These are phyloP conservation scores for Dasyprocta punctata DNA, from an alignment of 2,113 vertebrate species.

Conservation along the genomic window DNA sequence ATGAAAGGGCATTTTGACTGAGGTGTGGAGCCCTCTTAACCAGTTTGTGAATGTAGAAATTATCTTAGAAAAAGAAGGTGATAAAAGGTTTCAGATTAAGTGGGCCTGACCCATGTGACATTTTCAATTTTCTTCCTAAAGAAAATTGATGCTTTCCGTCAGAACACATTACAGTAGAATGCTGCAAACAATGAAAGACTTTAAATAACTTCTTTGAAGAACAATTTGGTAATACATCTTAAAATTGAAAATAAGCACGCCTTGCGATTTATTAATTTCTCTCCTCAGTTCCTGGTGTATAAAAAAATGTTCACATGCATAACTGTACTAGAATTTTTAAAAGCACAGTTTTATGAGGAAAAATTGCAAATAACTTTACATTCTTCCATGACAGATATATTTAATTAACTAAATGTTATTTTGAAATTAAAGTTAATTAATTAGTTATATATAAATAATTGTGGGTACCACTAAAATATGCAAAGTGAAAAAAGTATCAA, in stretches of 20 bases:
- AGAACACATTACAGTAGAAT: conserved; percentile 13
- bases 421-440: conserved; percentile 22
- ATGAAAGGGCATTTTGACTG: conserved; percentile 24
- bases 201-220: conserved; percentile 42
- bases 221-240: neutral
- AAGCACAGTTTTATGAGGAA: conserved; percentile 6
- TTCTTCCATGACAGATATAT: neutral
- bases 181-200: conserved; percentile 23
- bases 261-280: conserved; percentile 32
- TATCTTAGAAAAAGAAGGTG: conserved; percentile 6
- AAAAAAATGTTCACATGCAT: neutral
- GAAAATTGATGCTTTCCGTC: conserved; percentile 37
- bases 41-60: conserved; percentile 10
- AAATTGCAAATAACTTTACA: neutral
- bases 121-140: neutral
- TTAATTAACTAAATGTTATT: neutral
- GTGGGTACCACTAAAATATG: neutral
- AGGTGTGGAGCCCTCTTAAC: neutral
- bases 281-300: neutral
- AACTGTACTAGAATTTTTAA: neutral
- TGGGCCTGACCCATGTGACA: neutral
- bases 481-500: neutral
- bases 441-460: neutral
- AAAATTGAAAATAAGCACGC: conserved; percentile 18
- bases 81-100: conserved; percentile 49